Base-by-base conservation (phyloP, 2,113 vertebrate species). In the Pleuronectes platessa region DNA sequence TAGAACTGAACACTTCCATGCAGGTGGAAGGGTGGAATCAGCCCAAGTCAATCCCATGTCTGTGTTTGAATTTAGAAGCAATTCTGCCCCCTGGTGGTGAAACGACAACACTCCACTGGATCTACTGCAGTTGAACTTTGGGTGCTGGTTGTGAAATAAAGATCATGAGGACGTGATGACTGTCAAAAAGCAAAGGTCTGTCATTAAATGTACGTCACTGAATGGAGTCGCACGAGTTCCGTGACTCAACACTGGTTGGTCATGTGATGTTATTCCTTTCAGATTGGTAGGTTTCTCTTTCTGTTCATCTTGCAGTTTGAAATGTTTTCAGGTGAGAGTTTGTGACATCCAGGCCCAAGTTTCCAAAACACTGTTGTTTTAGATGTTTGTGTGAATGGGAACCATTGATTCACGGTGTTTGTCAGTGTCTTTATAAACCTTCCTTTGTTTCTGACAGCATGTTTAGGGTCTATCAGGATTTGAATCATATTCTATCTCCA, bases 1-100 rank as follows among this genome's bases (percentile, higher is more conserved):
- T 0, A 54, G 1, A 68, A 26, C 7, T 35, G 40, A 56, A 18
- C 31, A 6, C n/a, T 4, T 64, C 2, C 2, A 18, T 23, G 15
- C 53, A 51, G 40, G 58, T 20, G 40, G 12, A 42, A 13, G 40
- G 3, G 45, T 9, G 21, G 11, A 24, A 24, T 26, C 6, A 61
- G 3, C 21, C 13, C 12, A 68, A 26, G 17, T 56, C 26, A n/a
- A 17, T 71, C 18, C 21, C 5, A 21, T 18, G 15, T 9, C 5
- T 21, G 27, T 1, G 14, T 21, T 40, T 54, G 45, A 47, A 85
- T 45, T 60, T 40, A 59, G 71, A 69, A 23, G 64, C 76, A 74
- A 74, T 55, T 56, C 80, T 88, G 90, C 88, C 89, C 82, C 66
- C 90, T 93, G 60, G 87, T 90, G 92, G 74, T 49, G 15, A 74